A percentile compares a stretch with the other conserved stretches of the same genome.
phyloP scores from a whole-genome alignment of 2,113 vertebrate species.

The Mesoclemmys tuberculata region DNA sequence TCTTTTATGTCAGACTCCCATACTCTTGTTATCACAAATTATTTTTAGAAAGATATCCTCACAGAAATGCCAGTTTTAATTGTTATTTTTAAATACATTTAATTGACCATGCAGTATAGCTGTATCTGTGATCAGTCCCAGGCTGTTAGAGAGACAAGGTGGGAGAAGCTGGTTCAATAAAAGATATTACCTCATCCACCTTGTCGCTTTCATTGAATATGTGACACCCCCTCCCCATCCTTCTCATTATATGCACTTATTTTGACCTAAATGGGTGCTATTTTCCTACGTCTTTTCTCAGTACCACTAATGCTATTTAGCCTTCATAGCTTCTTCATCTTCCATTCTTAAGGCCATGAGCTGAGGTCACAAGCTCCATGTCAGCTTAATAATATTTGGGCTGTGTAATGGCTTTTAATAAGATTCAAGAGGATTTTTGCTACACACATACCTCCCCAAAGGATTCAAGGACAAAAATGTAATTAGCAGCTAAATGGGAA shows the following conservation, averaged over 20 bases:
- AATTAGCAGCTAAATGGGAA: not conserved
- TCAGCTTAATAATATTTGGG: conserved; percentile 42
- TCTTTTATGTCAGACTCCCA: not conserved
- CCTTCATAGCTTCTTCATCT: not conserved
- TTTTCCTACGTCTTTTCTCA: not conserved
- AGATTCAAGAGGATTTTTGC: not conserved
- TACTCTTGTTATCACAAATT: not conserved
- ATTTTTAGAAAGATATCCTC: not conserved
- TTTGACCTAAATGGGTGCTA: not conserved
- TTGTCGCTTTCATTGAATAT: not conserved
- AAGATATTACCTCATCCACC: too few relatives aligned
- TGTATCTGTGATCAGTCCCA: not conserved
- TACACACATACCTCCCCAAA: not conserved
- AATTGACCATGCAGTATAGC: not conserved
- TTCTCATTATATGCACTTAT: not conserved
- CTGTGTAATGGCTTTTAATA: not conserved
- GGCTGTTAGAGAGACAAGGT: not conserved
- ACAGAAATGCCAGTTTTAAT: not conserved
- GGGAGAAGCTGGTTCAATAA: not conserved
- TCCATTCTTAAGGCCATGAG: not conserved
- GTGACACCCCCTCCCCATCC: rapidly evolving
- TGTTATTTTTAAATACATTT: not conserved
- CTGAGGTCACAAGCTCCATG: not conserved
- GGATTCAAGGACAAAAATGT: not conserved
- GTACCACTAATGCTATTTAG: not conserved